Evolutionary conservation across 2,113 vertebrate species (phyloP), one percentile per base, ranked within the genome.

Genomic region (Brachyhypopomus occidentalis): DNA sequence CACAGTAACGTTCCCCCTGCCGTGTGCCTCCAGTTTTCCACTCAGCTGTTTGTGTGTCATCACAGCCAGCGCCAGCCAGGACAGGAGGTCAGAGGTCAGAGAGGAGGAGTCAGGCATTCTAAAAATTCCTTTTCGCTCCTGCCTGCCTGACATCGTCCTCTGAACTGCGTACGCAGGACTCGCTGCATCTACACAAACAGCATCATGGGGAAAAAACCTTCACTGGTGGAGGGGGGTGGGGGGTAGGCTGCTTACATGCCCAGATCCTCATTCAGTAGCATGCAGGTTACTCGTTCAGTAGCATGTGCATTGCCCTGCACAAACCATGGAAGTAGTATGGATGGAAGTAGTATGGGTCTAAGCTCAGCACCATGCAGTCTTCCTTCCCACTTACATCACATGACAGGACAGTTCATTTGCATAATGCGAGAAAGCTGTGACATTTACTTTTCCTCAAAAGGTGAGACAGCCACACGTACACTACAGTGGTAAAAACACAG

Each of bases 171-270:
- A 11, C 71, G 27, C 5, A 45, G 1, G 23, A 34, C 9, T 30
- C 41, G 73, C 75, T 70, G 83, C 69, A 23, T 94, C 90, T 78
- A 85, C 85, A 90, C 88, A 88, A 76, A 92, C 84, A 84, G 88
- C 86, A 72, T 91, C 93, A 94, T 91, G 41, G 71, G 48, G 38
- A 78, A 89, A 30, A 12, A 90, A 91, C 87, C 88, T 17, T 93
- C 91, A 91, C 79, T 23, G 70, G 62, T 77, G 86, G 67, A 70
- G 73, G 78, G 84, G 81, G 52, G 79, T 16, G 19, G 52, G 71
- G 79, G 84, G 67, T 84, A 84, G 76, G 80, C 69, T 84, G 83
- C 84, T 41, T 9, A 41, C 41, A 41, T 72, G 30, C 30, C 1
- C 2, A 73, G 25, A 59, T 88, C n/a, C 34, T 36, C 30, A 67